Evolutionary conservation across 2,113 vertebrate genomes (phyloP).

Genomic region (Puma concolor): DNA sequence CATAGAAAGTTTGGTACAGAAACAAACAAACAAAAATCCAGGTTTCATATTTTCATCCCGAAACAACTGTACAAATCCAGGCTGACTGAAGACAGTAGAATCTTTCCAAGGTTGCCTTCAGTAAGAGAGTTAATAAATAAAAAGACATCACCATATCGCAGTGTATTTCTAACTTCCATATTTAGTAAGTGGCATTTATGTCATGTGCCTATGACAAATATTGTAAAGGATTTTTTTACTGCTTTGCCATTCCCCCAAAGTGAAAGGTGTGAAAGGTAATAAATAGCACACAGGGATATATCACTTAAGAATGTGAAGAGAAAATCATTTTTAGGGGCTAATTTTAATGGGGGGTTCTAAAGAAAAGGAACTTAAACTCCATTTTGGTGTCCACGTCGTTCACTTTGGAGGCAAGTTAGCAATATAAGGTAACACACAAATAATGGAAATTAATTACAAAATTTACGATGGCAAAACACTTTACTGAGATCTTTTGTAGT

Average conservation of each 20-base stretch:
- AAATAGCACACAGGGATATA: not conserved
- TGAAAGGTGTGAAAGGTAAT: conserved; percentile 46
- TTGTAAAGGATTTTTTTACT: not conserved
- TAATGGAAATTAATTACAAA: conserved; percentile 21
- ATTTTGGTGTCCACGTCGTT: conserved; percentile 22
- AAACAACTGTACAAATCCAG: conserved; percentile 40
- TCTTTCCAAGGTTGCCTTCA: conserved; percentile 44
- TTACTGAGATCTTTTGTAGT: conserved; percentile 2
- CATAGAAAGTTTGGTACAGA: conserved; percentile 4
- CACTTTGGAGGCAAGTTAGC: conserved; percentile 42
- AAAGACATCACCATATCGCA: not conserved
- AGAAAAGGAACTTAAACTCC: conserved; percentile 21
- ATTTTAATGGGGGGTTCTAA: conserved; percentile 1
- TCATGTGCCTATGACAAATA: conserved; percentile 44
- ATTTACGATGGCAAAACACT: conserved; percentile 48
- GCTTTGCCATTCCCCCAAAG: conserved; percentile 58
- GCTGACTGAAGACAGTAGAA: not conserved
- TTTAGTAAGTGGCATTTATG: conserved; percentile 48
- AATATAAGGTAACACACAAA: conserved; percentile 37
- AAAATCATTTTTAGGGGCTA: conserved; percentile 40
- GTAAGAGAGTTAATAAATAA: conserved; percentile 7
- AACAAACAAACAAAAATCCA: conserved; percentile 10
- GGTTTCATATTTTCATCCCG: conserved; percentile 22
- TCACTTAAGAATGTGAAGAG: not conserved
- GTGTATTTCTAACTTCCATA: conserved; percentile 48